Evolutionary conservation across 2,888 invertebrate species (phyloP), one percentile per base, ranked within the genome.

Genomic region (Cremastinae sp.): DNA sequence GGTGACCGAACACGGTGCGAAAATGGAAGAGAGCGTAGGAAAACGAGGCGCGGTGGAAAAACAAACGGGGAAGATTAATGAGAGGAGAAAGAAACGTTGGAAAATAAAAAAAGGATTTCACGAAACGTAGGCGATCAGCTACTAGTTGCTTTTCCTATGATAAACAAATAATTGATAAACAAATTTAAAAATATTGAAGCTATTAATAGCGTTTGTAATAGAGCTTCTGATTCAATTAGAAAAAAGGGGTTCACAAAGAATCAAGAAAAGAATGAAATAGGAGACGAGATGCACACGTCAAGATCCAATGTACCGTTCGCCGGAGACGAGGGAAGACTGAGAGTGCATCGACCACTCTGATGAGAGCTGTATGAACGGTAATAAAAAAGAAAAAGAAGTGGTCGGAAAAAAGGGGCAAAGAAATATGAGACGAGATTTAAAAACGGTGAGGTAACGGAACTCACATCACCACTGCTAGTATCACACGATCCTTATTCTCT

Each of bases 1-100:
- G 68, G 51, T 58, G 62, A 72, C 37, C 53, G 35, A 39, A 41
- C 68, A 35, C 53, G 47, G 64, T 72, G 68, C 58, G 59, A 72
- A 76, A 76, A 71, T 61, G 81, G 83, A 81, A 84, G 83, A 83
- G 81, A 81, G 86, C 85, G 86, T 87, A 87, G 86, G 86, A 85
- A 81, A 84, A 85, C 80, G 81, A 81, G 86, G 85, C 82, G 85
- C 83, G 86, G 84, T 84, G 79, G 58, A 69, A 65, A 68, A 55
- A 62, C 49, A 41, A 35, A 7, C 28, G 28, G 39, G 56, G 16
- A 69, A 59, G 56, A 75, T 51, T 62, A 45, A 68, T 20, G 47
- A 56, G 66, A 49, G 8, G 18, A 37, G 39, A 16, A 39, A 22
- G 58, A 45, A 37, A 49, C 51, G 49, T 64, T 37, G 18, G 41